A percentile compares a stretch with the other conserved stretches of the same genome.
Conservation (phyloP, 1,140 invertebrate species). For the Drosophila prosaltans region DNA sequence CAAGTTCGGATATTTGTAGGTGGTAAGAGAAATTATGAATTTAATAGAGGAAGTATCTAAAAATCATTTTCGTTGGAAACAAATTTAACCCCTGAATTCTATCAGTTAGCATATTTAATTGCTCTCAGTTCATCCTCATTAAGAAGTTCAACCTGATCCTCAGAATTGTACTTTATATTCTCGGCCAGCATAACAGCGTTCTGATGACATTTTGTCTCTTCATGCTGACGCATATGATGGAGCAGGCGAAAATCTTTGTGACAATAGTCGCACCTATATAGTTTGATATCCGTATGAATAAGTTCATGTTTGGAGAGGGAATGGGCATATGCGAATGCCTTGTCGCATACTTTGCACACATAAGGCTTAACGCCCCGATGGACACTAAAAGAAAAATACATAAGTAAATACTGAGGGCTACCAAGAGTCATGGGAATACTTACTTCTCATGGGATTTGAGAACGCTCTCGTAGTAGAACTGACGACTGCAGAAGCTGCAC, state of each 20-base stretch:
- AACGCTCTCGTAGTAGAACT: constrained; percentile 79
- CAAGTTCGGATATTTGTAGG: not conserved
- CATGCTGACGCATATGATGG: constrained; percentile 80
- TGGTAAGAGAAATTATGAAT: not conserved
- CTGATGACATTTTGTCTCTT: constrained; percentile 74
- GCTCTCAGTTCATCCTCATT: constrained; percentile 34
- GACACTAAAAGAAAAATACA: constrained; percentile 45
- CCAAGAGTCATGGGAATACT: constrained; percentile 1
- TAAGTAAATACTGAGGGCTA: not conserved
- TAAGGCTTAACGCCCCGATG: constrained; percentile 78
- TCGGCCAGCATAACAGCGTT: constrained; percentile 70
- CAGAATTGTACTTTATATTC: constrained; percentile 48
- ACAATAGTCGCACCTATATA: constrained; percentile 75
- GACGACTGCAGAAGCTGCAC: constrained; percentile 74
- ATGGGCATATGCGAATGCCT: constrained; percentile 75
- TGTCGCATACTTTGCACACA: constrained; percentile 74
- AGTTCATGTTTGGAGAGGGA: constrained; percentile 76
- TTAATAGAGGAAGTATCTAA: not conserved
- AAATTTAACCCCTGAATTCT: not conserved
- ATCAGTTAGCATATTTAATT: constrained; percentile 3
- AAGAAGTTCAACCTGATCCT: constrained; percentile 38
- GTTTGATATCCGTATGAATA: constrained; percentile 74
- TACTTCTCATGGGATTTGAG: constrained; percentile 75
- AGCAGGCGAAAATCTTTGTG: constrained; percentile 77
- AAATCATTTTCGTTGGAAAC: not conserved